Conservation (phyloP, 2,797 vertebrate species). For the Alcedo quadribrachys region DNA sequence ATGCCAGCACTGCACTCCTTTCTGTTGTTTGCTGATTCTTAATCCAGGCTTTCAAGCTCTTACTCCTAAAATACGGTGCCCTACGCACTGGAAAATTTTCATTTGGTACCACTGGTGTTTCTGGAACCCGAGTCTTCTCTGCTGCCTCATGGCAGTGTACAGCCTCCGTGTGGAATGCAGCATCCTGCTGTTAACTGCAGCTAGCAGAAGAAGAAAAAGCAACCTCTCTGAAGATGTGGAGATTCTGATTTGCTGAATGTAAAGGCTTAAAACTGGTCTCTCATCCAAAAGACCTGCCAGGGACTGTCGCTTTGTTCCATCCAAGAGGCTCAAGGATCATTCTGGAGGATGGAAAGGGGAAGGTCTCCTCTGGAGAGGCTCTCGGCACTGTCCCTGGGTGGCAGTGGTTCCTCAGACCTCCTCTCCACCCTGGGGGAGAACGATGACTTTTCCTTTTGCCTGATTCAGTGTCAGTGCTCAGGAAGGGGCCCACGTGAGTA, state of each 20-base stretch:
- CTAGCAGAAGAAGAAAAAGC: not conserved
- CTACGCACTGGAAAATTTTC: not conserved
- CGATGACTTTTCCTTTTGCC: not conserved
- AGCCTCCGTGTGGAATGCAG: not conserved
- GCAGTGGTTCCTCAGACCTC: not conserved
- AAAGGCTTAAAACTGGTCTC: not conserved
- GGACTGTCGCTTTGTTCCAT: fast-evolving
- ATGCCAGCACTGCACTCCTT: not conserved
- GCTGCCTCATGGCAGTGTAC: not conserved
- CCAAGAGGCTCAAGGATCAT: not conserved
- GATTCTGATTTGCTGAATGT: not conserved
- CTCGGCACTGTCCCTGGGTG: not conserved
- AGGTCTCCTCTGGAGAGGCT: not conserved
- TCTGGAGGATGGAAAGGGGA: not conserved
- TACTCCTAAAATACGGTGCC: not conserved
- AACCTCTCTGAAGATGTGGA: not conserved
- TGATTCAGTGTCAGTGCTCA: conserved; percentile 19
- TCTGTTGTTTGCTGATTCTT: not conserved
- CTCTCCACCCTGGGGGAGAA: not conserved
- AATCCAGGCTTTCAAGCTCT: not conserved
- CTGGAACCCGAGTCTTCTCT: not conserved
- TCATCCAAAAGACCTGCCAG: not conserved
- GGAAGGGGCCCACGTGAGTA: conserved; percentile 48
- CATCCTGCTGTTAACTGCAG: not conserved
- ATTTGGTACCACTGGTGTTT: not conserved